Conservation (phyloP, 2,113 vertebrate species). For the Mormyrus lacerda region DNA sequence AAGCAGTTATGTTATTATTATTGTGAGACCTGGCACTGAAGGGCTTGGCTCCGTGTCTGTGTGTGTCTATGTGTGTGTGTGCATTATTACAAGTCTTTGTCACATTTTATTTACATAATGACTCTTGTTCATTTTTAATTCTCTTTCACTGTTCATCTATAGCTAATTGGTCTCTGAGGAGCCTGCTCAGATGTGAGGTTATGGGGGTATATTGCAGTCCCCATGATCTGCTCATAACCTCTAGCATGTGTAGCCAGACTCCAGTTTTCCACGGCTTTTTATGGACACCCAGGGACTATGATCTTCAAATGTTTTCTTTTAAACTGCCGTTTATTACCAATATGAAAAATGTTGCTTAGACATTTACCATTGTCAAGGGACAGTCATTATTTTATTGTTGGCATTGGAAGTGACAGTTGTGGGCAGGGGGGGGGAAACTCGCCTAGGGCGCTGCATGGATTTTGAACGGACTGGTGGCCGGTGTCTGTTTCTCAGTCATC, state of each 20-base stretch:
- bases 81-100: conserved; percentile 2
- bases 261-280: not conserved
- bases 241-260: not conserved
- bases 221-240: not conserved
- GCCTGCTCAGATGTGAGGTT: not conserved
- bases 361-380: conserved; percentile 1
- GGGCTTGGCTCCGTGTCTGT: not conserved
- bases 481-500: not conserved
- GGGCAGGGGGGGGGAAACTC: not conserved
- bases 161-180: conserved; percentile 16
- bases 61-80: not conserved
- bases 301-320: not conserved
- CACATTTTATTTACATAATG: conserved; percentile 26
- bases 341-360: not conserved
- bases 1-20: conserved; percentile 16
- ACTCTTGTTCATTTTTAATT: not conserved
- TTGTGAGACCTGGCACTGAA: conserved; percentile 6
- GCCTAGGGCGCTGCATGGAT: not conserved
- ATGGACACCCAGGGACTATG: not conserved
- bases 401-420: not conserved
- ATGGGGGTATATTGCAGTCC: not conserved
- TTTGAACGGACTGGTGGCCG: not conserved
- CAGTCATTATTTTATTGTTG: not conserved
- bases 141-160: conserved; percentile 14
- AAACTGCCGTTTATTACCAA: not conserved